phyloP scores from a whole-genome alignment of 2,888 invertebrate species.

The Choristoneura rosaceana region DNA sequence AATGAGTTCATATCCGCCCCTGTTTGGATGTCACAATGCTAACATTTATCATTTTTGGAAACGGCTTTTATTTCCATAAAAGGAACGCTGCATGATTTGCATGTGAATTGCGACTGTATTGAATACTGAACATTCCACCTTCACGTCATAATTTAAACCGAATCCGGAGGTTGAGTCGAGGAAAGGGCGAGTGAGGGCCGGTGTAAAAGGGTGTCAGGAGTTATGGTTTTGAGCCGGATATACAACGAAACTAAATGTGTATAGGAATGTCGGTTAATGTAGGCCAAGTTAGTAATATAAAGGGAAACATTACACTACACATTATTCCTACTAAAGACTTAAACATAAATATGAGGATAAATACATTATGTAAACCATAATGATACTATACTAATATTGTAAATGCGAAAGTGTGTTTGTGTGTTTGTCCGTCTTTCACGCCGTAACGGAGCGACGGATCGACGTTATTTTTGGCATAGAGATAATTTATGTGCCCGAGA shows the following conservation, averaged over 20 bases:
- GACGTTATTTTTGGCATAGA: no score
- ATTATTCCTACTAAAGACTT: background rate
- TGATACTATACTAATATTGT: no score
- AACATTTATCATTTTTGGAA: slow-evolving; percentile 29
- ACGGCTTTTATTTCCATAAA: slow-evolving; percentile 23
- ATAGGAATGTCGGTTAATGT: slow-evolving; percentile 25
- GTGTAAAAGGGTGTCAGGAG: slow-evolving; percentile 9
- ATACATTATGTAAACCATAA: no score
- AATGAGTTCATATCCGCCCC: background rate
- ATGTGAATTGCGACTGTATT: slow-evolving; percentile 37
- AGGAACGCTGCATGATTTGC: slow-evolving; percentile 32
- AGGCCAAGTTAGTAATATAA: background rate
- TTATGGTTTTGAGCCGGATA: slow-evolving; percentile 40
- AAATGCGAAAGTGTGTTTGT: no score
- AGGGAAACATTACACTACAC: background rate
- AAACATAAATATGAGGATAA: background rate
- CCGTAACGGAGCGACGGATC: no score
- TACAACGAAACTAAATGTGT: slow-evolving; percentile 25
- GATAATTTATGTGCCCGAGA: no score
- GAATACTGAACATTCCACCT: slow-evolving; percentile 33
- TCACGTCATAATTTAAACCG: slow-evolving; percentile 35
- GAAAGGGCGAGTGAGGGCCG: slow-evolving; percentile 16
- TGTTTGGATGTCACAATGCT: slow-evolving; percentile 12
- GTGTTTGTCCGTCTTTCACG: no score
- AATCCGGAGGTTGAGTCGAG: slow-evolving; percentile 25